Percentiles rank a stretch among this genome's conserved stretches.
phyloP scores from a whole-genome alignment of 1,140 invertebrate species.

The Pomacea maculata region DNA sequence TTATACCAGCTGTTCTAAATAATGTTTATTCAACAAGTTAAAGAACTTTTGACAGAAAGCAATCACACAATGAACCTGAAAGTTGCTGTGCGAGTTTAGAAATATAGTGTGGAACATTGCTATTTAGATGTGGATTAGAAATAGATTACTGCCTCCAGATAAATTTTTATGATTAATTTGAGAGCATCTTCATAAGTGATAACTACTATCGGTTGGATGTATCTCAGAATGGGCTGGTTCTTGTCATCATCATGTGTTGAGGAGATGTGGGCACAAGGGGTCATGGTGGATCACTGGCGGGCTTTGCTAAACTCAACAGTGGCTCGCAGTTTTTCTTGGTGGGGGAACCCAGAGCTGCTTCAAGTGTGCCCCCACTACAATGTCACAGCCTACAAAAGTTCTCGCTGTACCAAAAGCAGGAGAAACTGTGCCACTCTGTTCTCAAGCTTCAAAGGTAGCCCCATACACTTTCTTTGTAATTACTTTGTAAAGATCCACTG shows the following conservation, averaged over 20 bases:
- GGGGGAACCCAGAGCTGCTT: constrained; percentile 20
- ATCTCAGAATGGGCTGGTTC: constrained; percentile 77
- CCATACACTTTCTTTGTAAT: too few relatives aligned
- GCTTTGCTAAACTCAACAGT: constrained; percentile 40
- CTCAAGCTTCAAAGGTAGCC: constrained; percentile 67
- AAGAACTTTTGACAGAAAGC: too few relatives aligned
- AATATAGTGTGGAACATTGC: too few relatives aligned
- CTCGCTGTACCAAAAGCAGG: constrained; percentile 25
- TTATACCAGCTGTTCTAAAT: too few relatives aligned
- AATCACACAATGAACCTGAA: too few relatives aligned
- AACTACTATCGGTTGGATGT: neutral
- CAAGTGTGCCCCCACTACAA: constrained; percentile 9
- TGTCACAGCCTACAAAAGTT: constrained; percentile 22
- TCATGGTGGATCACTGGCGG: constrained; percentile 56
- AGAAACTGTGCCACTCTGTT: constrained; percentile 64
- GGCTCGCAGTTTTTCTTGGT: constrained; percentile 37
- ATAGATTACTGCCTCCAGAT: too few relatives aligned
- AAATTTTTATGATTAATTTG: too few relatives aligned
- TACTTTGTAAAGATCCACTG: too few relatives aligned
- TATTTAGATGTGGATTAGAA: too few relatives aligned
- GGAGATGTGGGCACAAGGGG: constrained; percentile 41
- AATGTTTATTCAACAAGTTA: too few relatives aligned
- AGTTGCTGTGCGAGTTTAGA: too few relatives aligned
- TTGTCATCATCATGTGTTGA: constrained; percentile 65
- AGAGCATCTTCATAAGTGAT: too few relatives aligned